Conservation (phyloP, 2,888 invertebrate genomes). For the Lithophane leautieri region DNA sequence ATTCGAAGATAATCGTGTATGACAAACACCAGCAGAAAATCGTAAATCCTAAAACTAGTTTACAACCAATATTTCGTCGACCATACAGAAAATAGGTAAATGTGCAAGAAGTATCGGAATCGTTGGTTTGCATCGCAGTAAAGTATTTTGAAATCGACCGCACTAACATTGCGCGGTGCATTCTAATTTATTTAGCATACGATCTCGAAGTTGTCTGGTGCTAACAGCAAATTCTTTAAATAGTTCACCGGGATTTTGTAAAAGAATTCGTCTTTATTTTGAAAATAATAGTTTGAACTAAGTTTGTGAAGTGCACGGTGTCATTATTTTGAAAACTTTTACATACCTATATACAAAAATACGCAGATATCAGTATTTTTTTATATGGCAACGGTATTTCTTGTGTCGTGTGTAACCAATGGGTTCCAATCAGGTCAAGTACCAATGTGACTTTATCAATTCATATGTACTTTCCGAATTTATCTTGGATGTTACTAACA, state of each 20-base stretch:
- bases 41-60: not conserved
- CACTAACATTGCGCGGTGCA: slow-evolving; percentile 38
- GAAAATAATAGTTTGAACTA: not conserved
- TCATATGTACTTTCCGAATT: not conserved
- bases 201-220: slow-evolving; percentile 39
- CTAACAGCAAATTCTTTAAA: slow-evolving; percentile 41
- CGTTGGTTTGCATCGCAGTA: slow-evolving; percentile 24
- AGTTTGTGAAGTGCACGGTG: too few species aligned
- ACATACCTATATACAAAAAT: not conserved
- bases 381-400: too few species aligned
- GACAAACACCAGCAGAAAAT: not conserved
- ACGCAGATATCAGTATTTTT: too few species aligned
- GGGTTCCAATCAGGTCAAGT: too few species aligned
- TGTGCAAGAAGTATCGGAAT: slow-evolving; percentile 10
- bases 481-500: not conserved
- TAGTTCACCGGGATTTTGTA: slow-evolving; percentile 27
- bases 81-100: not conserved
- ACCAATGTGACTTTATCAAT: not conserved
- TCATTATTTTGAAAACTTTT: not conserved
- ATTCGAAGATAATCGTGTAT: not conserved
- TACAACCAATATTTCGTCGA: not conserved
- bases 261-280: slow-evolving; percentile 10
- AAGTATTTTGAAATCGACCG: slow-evolving; percentile 49
- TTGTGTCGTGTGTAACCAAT: too few species aligned
- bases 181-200: slow-evolving; percentile 49